These are phyloP conservation scores for Meiosimyza platycephala DNA, from an alignment of 2,888 invertebrate species.

Conservation along the genomic window DNA sequence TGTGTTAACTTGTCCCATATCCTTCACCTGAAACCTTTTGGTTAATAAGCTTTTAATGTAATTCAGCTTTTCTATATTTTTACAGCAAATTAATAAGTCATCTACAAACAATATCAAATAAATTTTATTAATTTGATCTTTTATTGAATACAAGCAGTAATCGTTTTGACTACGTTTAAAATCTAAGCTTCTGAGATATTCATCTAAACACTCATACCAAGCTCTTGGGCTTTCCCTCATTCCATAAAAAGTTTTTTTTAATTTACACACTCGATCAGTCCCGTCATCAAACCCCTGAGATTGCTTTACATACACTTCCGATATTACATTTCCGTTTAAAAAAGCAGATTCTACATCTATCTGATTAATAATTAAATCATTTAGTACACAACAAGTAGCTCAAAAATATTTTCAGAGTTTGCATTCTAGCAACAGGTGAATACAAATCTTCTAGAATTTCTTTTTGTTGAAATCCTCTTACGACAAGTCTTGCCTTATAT, in stretches of 20 bases:
- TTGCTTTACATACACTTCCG: conserved; percentile 49
- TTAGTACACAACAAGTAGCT: conserved; percentile 50
- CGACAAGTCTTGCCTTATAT: conserved; percentile 44
- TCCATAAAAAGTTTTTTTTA: conserved; percentile 51
- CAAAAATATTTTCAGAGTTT: conserved; percentile 53
- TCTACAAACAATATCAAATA: conserved; percentile 30
- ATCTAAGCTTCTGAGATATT: not conserved
- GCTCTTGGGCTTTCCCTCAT: conserved; percentile 32
- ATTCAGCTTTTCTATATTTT: conserved; percentile 22
- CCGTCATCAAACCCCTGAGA: no score
- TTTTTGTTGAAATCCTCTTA: conserved; percentile 41
- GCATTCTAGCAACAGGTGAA: conserved; percentile 47
- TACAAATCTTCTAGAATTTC: conserved; percentile 38
- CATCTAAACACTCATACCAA: conserved; percentile 1
- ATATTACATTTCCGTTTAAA: conserved; percentile 45
- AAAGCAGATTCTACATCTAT: conserved; percentile 46
- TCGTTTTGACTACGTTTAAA: conserved; percentile 16
- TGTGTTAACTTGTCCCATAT: conserved; percentile 53
- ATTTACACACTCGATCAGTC: conserved; percentile 54
- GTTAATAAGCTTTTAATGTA: conserved; percentile 23
- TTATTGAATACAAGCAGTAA: conserved; percentile 26
- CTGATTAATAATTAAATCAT: conserved; percentile 38
- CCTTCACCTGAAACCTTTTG: conserved; percentile 48
- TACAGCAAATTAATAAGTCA: conserved; percentile 33
- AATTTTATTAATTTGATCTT: not conserved